These are phyloP conservation scores for Spinus pinus DNA, from an alignment of 2,797 vertebrate genomes.

Conservation along the genomic window DNA sequence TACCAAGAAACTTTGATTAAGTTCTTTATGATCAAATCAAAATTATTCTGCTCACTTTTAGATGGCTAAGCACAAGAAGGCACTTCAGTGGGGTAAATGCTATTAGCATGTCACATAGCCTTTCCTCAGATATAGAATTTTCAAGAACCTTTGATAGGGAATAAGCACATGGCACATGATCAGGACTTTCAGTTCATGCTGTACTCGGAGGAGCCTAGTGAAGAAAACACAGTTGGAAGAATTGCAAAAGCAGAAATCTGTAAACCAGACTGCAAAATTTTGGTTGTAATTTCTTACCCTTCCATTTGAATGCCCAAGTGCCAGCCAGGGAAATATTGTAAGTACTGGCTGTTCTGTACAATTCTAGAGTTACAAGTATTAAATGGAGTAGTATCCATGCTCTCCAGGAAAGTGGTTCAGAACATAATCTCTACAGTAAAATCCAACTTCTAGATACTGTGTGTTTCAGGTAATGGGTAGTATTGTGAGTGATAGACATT, in stretches of 20 bases:
- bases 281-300: background rate
- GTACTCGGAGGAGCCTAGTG: background rate
- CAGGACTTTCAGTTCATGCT: conserved; percentile 19
- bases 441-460: background rate
- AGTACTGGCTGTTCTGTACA: background rate
- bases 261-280: background rate
- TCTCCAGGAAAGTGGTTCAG: background rate
- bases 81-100: background rate
- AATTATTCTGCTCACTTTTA: background rate
- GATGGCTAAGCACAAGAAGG: background rate
- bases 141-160: background rate
- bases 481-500: background rate
- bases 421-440: background rate
- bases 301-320: background rate
- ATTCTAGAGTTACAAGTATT: background rate
- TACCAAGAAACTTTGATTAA: background rate
- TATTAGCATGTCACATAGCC: background rate
- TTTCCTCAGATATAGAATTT: background rate
- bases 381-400: background rate
- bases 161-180: background rate
- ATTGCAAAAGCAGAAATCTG: conserved; percentile 20
- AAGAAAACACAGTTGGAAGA: conserved; percentile 2
- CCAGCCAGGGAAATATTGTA: background rate
- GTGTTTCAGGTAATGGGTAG: background rate
- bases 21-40: background rate